phyloP scores from a whole-genome alignment of 2,113 vertebrate genomes.

The Hystrix brachyura region DNA sequence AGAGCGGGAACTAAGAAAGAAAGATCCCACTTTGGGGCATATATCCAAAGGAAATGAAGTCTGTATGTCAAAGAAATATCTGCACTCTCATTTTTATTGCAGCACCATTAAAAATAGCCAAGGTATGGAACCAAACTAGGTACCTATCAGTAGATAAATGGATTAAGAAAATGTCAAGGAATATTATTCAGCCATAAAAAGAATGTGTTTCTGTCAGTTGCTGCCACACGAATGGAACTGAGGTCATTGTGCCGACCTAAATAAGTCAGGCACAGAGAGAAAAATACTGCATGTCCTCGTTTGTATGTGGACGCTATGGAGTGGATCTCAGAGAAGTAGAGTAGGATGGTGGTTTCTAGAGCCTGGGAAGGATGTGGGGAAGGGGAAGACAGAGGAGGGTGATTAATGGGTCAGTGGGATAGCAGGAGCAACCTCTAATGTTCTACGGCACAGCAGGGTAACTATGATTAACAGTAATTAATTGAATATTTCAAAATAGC shows the following conservation, averaged over 20 bases:
- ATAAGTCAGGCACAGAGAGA: background rate
- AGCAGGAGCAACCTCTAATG: background rate
- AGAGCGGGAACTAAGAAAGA: background rate
- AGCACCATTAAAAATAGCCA: background rate
- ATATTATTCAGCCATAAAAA: background rate
- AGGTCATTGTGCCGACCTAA: background rate
- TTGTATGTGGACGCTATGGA: background rate
- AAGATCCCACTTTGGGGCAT: background rate
- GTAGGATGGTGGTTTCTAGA: too few species aligned
- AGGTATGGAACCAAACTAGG: background rate
- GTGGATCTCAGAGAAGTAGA: background rate
- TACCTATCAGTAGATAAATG: background rate
- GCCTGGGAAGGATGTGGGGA: background rate
- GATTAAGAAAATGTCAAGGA: background rate
- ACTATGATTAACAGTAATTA: background rate
- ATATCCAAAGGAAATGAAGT: background rate
- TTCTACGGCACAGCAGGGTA: background rate
- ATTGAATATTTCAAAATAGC: background rate
- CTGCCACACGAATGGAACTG: background rate
- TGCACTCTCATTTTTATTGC: background rate
- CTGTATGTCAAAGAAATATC: accelerated
- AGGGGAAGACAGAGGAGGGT: background rate
- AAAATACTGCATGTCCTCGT: background rate
- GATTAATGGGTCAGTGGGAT: background rate
- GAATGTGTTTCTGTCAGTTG: background rate